Evolutionary conservation across 2,888 invertebrate genomes (phyloP), one percentile per base, ranked within the genome.

Genomic region (Drepanosiphum platanoidis): DNA sequence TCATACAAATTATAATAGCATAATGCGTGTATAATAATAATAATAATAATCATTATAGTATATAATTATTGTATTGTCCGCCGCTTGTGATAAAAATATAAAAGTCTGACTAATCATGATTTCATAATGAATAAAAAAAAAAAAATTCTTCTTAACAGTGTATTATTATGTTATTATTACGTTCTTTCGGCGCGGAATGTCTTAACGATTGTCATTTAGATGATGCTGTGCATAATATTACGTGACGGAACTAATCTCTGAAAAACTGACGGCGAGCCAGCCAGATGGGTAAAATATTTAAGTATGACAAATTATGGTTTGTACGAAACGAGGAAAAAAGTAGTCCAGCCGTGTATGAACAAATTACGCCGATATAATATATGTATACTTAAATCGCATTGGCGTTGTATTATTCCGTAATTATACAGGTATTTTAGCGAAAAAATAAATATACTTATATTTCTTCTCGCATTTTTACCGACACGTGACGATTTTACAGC

Each of bases 221-320:
- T 75, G n/a, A n/a, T n/a, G n/a, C 8, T 15, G 15, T 34, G n/a
- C 2, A 3, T 46, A 46, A 46, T n/a, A 46, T 15, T 8, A 46
- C 46, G 3, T 15, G 30, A 61, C 39, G 9, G 39, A 77, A 30
- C 9, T 27, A 30, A 64, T 64, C 61, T 75, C 58, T 61, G 39
- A 27, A 18, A 9, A 32, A 77, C 30, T 9, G 61, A 77, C 77
- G 27, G 39, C 18, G 74, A 52, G 74, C 5, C n/a, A 32, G 32
- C 27, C 18, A n/a, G 30, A n/a, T 8, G 7, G 11, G 30, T 39
- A 30, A 30, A 39, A 61, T 61, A 36, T 61, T 77, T 36, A 77
- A 77, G 36, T 5, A 61, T 36, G 36, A 61, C 61, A 36, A 77
- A 61, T 77, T n/a, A n/a, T 27, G 77, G 61, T 75, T 75, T 36